Evolutionary conservation across 2,888 invertebrate species (phyloP).

Genomic region (Myathropa florea): DNA sequence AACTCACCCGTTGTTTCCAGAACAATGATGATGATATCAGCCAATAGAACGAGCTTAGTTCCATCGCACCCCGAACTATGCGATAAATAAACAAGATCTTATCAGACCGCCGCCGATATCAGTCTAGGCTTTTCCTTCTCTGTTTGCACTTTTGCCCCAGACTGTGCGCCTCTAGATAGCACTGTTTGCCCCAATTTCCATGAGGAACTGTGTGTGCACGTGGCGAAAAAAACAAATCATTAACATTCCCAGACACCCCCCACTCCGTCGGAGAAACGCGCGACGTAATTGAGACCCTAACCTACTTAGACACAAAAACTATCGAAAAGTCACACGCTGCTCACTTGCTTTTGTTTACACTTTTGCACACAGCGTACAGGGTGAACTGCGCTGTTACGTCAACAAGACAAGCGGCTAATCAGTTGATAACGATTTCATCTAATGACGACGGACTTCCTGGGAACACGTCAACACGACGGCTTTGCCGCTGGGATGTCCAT

Average conservation of each 20-base stretch:
- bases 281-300: conserved; percentile 50
- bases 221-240: conserved; percentile 46
- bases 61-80: neutral
- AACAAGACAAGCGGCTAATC: conserved; percentile 8
- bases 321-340: conserved; percentile 32
- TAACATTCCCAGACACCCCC: conserved; percentile 49
- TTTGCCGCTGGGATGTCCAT: neutral
- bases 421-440: conserved; percentile 12
- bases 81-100: neutral
- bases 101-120: neutral
- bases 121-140: too few relatives aligned
- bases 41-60: neutral
- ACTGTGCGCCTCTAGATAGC: neutral
- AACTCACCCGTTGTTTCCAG: neutral
- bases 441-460: neutral
- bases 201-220: conserved; percentile 20
- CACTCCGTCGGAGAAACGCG: neutral
- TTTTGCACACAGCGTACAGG: neutral
- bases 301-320: conserved; percentile 25
- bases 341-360: conserved; percentile 4
- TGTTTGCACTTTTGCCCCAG: neutral
- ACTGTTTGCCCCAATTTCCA: neutral
- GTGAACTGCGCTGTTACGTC: neutral
- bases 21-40: neutral
- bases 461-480: neutral